Evolutionary conservation across 92 coral and sea anemone species (phyloP).

Genomic region (Porites rus): DNA sequence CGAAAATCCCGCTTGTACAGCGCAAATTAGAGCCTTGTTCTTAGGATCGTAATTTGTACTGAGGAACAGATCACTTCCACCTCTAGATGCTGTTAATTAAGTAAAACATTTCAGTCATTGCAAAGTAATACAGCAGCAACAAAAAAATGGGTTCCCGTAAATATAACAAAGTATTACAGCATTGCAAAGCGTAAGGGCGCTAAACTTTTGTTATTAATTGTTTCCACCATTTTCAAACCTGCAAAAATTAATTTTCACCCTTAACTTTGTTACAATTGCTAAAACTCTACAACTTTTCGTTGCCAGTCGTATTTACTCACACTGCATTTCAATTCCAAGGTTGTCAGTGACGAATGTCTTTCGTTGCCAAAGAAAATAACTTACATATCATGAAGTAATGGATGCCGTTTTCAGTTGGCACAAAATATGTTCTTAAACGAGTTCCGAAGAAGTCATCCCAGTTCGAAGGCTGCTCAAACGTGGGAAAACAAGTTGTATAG

Average conservation of each 20-base stretch:
- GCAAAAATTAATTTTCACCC: too few relatives aligned
- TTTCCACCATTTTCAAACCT: too few relatives aligned
- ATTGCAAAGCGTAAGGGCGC: too few relatives aligned
- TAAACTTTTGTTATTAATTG: too few relatives aligned
- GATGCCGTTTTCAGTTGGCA: constrained; percentile 38
- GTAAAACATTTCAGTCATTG: not conserved
- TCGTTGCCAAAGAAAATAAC: not conserved
- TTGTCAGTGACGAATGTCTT: too few relatives aligned
- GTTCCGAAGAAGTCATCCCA: constrained; percentile 66
- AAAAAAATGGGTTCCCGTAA: too few relatives aligned
- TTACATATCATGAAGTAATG: constrained; percentile 49
- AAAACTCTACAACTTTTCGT: too few relatives aligned
- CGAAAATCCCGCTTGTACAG: constrained; percentile 19
- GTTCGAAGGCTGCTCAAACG: constrained; percentile 39
- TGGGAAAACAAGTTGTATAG: constrained; percentile 20
- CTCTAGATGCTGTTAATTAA: constrained; percentile 18
- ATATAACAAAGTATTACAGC: too few relatives aligned
- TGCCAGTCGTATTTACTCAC: too few relatives aligned
- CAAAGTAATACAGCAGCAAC: too few relatives aligned
- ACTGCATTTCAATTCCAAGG: too few relatives aligned
- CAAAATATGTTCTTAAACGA: constrained; percentile 59
- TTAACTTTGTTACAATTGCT: too few relatives aligned
- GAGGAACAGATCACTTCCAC: constrained; percentile 22
- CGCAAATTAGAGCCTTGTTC: not conserved
- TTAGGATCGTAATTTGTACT: constrained; percentile 7